Evolutionary conservation across 2,797 vertebrate species (phyloP), one percentile per base, ranked within the genome.

Genomic region (Chiloscyllium punctatum): DNA sequence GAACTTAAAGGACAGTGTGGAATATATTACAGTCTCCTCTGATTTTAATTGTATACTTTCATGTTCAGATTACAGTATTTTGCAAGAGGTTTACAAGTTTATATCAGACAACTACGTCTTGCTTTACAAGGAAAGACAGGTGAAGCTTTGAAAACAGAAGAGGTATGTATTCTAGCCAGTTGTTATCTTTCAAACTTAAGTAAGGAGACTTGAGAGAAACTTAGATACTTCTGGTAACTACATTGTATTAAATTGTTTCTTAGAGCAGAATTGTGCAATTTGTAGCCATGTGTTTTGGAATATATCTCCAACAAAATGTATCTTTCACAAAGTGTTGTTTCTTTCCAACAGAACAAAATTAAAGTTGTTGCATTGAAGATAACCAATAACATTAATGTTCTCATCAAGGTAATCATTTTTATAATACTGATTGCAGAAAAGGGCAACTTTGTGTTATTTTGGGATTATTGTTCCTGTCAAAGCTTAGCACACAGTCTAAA

Each of bases 341-440:
- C 96, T 18, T 96, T 94, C 97, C 97, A 97, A 82, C 97, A 99
- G 99, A 99, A 99, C 97, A 99, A 99, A 98, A 99, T 99, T 96
- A 99, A 99, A 98, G 99, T 99, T 96, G 99, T 99, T 97, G 99
- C 99, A 95, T 97, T 99, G 96, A 99, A 99, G 98, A 99, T 99
- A 97, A 99, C 99, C 91, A 99, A 99, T 97, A 99, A 99, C 97
- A 99, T 99, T 96, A 99, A 99, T 82, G 97, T 99, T 97, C 98
- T 99, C 97, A 99, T 99, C 97, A 99, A 99, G 99, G 99, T 99
- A 97, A 97, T 96, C 94, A 95, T 13, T 95, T 95, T 96, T 96
- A 62, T 95, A 53, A 96, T 69, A 42, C 42, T 25, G 21, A 27
- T 42, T 69, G n/a, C 18, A 66, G 15, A 90, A 57, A n/a, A 62